Evolutionary conservation across 2,888 invertebrate species (phyloP).

Genomic region (Scrobipalpa atriplicella): DNA sequence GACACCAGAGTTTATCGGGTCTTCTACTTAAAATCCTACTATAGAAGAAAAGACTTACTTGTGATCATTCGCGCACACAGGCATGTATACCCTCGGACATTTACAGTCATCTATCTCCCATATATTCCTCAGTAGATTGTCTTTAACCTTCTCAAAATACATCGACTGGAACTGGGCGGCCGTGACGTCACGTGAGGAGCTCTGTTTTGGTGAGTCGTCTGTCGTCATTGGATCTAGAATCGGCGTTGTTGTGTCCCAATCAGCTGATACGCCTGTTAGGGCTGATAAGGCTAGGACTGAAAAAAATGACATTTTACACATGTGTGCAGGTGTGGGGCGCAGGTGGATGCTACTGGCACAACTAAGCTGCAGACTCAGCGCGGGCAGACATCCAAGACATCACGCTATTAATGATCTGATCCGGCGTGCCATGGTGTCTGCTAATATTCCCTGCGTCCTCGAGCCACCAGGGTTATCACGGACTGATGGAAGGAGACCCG

Average conservation of each 20-base stretch:
- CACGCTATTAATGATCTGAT: too few species aligned
- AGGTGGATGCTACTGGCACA: too few species aligned
- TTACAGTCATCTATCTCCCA: constrained; percentile 41
- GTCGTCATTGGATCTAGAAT: too few species aligned
- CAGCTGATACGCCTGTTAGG: neutral
- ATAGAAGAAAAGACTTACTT: neutral
- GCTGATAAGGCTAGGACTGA: neutral
- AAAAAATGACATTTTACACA: neutral
- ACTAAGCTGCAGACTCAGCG: too few species aligned
- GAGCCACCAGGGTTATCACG: too few species aligned
- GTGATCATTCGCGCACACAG: constrained; percentile 47
- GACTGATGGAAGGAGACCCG: too few species aligned
- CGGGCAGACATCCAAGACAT: too few species aligned
- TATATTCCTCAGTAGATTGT: constrained; percentile 34
- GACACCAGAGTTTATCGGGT: neutral
- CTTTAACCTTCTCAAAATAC: neutral
- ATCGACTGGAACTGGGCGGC: neutral
- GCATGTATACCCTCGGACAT: constrained; percentile 59
- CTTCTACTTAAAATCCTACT: too few species aligned
- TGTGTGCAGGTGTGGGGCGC: too few species aligned
- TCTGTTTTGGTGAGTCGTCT: neutral
- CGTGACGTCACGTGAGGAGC: neutral
- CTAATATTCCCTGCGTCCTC: too few species aligned
- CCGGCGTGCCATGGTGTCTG: too few species aligned
- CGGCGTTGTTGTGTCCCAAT: neutral